Percentiles rank a stretch among this genome's conserved stretches.
phyloP scores from a whole-genome alignment of 1,140 invertebrate genomes.

The Rhyzopertha dominica region DNA sequence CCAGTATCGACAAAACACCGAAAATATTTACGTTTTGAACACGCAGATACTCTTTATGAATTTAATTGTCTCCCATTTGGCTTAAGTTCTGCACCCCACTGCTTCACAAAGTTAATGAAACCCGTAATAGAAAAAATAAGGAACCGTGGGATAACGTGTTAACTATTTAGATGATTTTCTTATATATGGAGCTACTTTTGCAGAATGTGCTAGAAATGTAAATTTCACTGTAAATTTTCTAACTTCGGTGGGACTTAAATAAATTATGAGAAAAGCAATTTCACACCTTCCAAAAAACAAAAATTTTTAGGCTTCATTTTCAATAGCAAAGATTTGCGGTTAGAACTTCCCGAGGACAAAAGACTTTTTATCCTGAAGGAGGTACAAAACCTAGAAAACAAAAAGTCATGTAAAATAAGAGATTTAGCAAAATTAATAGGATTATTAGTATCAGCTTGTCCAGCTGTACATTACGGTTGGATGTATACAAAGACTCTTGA shows the following conservation, averaged over 20 bases:
- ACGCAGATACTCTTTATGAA: slow-evolving; percentile 19
- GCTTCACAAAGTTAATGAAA: slow-evolving; percentile 31
- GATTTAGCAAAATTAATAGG: slow-evolving; percentile 28
- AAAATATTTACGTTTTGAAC: slow-evolving; percentile 38
- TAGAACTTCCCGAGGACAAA: slow-evolving; percentile 22
- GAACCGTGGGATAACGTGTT: slow-evolving; percentile 20
- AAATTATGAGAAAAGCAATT: slow-evolving; percentile 26
- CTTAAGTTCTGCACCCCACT: slow-evolving; percentile 16
- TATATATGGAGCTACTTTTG: slow-evolving; percentile 19
- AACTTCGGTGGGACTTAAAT: slow-evolving; percentile 16
- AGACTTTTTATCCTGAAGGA: slow-evolving; percentile 7
- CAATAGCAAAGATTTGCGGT: slow-evolving; percentile 18
- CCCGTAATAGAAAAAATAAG: slow-evolving; percentile 17
- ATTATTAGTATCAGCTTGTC: slow-evolving; percentile 22
- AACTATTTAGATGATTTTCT: slow-evolving; percentile 36
- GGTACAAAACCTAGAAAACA: slow-evolving; percentile 12
- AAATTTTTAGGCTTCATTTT: slow-evolving; percentile 30
- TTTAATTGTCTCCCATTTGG: slow-evolving; percentile 28
- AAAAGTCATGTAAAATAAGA: slow-evolving; percentile 23
- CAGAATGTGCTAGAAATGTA: slow-evolving; percentile 10
- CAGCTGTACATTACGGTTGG: slow-evolving; percentile 27
- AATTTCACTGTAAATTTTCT: slow-evolving; percentile 2
- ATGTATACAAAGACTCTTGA: slow-evolving; percentile 28
- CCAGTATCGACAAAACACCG: slow-evolving; percentile 17
- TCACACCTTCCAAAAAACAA: slow-evolving; percentile 17